These are phyloP conservation scores for Desoria tigrina DNA, from an alignment of 2,888 invertebrate genomes.

Conservation along the genomic window DNA sequence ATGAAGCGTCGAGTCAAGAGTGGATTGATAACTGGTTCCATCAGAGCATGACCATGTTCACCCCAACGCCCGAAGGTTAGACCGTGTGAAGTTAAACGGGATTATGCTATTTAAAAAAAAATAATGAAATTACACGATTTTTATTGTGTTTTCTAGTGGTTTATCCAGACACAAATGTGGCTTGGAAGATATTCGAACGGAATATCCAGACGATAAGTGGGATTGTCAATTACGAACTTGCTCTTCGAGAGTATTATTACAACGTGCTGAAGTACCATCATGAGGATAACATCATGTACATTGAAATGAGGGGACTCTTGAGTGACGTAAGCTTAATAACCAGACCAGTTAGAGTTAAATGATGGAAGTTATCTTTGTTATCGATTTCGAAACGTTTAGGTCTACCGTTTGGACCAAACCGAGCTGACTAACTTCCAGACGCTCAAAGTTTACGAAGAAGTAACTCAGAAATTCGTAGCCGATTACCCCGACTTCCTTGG, in stretches of 20 bases:
- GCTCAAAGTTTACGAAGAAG: conserved; percentile 63
- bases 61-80: conserved; percentile 52
- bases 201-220: conserved; percentile 63
- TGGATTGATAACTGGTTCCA: conserved; percentile 54
- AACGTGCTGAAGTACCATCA: conserved; percentile 65
- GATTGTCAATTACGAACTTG: conserved; percentile 65
- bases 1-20: conserved; percentile 40
- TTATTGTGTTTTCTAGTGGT: too few relatives aligned
- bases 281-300: conserved; percentile 69
- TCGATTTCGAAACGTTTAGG: too few relatives aligned
- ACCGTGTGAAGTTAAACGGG: too few relatives aligned
- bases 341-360: too few relatives aligned
- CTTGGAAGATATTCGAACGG: conserved; percentile 64
- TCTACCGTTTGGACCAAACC: conserved; percentile 68
- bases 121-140: too few relatives aligned
- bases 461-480: conserved; percentile 63
- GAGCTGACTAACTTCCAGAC: conserved; percentile 62
- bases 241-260: conserved; percentile 69
- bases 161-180: conserved; percentile 55
- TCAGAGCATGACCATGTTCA: conserved; percentile 51
- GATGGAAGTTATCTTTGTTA: too few relatives aligned
- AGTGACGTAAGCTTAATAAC: conserved; percentile 51
- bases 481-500: conserved; percentile 69
- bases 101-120: too few relatives aligned
- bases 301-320: conserved; percentile 69